Conservation (phyloP, 2,888 invertebrate genomes). For the Alcis repandata region DNA sequence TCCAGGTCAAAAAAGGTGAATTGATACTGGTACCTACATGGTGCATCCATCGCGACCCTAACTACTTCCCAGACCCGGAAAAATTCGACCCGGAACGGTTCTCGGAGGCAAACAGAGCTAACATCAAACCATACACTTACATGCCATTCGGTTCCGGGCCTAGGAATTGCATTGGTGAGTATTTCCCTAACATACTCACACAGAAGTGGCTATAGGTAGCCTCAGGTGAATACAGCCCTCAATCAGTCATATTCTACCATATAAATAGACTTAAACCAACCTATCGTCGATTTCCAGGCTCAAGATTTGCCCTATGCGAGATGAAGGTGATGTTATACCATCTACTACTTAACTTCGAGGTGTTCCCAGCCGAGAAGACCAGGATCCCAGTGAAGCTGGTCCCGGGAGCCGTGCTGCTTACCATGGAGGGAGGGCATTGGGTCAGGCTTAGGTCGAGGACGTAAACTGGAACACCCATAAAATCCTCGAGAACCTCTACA, state of each 20-base stretch:
- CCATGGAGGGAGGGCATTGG: slow-evolving; percentile 67
- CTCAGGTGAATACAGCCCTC: no score
- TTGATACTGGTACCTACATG: slow-evolving; percentile 68
- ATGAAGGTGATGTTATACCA: slow-evolving; percentile 69
- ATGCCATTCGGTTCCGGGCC: slow-evolving; percentile 69
- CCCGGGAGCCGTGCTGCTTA: slow-evolving; percentile 53
- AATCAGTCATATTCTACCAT: no score
- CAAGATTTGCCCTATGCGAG: slow-evolving; percentile 72
- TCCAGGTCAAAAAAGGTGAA: slow-evolving; percentile 65
- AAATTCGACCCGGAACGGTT: slow-evolving; percentile 69
- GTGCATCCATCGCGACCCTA: slow-evolving; percentile 58
- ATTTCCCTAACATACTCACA: not conserved
- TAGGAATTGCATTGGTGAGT: slow-evolving; percentile 68
- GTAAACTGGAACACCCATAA: not conserved
- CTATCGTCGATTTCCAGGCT: slow-evolving; percentile 51
- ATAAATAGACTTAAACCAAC: no score
- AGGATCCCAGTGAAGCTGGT: slow-evolving; percentile 55
- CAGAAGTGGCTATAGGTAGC: no score
- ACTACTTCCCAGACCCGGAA: slow-evolving; percentile 57
- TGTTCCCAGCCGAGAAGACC: slow-evolving; percentile 63
- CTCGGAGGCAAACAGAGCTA: slow-evolving; percentile 59
- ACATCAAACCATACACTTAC: slow-evolving; percentile 60
- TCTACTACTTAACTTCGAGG: slow-evolving; percentile 59
- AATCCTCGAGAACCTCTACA: no score
- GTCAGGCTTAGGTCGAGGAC: slow-evolving; percentile 40